Base-by-base conservation (phyloP, 2,797 vertebrate genomes). In the Toxotes lorentzi region DNA sequence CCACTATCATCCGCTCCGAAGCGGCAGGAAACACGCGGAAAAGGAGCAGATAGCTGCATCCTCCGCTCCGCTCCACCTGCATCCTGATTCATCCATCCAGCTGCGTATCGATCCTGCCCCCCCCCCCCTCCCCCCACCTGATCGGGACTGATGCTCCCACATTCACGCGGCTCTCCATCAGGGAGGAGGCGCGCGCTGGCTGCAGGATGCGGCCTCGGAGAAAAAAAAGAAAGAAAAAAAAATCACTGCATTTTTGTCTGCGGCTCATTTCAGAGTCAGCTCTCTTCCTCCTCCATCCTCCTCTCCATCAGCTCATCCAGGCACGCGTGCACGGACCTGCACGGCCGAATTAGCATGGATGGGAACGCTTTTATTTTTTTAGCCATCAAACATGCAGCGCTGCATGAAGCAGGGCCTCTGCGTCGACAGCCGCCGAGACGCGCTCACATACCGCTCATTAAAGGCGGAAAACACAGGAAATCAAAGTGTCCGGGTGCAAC, bases 331-430 rank as follows among this genome's bases (percentile, higher is more conserved):
- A 81, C 9, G 70, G 34, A 69, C 81, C 58, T 14, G 73, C 84
- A 58, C 74, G 76, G 62, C 43, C 53, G n/a, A 11, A 81, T 87
- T 51, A 78, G 73, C 77, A 68, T 45, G 65, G 77, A 83, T 65
- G 78, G 65, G 19, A 76, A 79, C 76, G 76, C 40, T 65, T 77
- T 24, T 0, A 12, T 54, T 54, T 5, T 38, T 48, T 43, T 27
- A 4, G 2, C 19, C 78, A 70, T 76, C 80, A 76, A 78, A 78
- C 75, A 72, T 50, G 84, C 77, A 7, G 78, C 61, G 73, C 70
- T 35, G 79, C 70, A 71, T 11, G 66, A 56, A 41, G 63, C 75
- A 35, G 48, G 86, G 88, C 87, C 91, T 89, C 85, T 87, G 88
- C 88, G 87, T 79, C 81, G 73, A 65, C 72, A 76, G 13, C 65